Evolutionary conservation across 2,888 invertebrate species (phyloP).

Genomic region (Hypolimnas misippus): DNA sequence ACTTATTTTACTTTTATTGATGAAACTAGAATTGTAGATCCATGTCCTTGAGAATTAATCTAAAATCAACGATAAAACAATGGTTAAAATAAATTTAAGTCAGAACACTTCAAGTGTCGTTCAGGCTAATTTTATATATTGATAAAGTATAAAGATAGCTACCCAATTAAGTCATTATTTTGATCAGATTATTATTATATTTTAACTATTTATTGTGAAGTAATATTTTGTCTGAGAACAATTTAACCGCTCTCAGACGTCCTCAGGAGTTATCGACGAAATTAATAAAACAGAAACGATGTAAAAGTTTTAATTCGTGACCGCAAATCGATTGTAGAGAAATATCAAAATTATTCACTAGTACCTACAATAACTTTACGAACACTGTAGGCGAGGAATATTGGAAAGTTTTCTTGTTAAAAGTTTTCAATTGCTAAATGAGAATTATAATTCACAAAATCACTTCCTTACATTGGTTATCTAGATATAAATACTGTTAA

Average conservation of each 20-base stretch:
- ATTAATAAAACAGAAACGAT: slow-evolving; percentile 39
- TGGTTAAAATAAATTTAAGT: no score
- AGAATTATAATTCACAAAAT: slow-evolving; percentile 80
- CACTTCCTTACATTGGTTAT: slow-evolving; percentile 56
- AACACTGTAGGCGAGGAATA: slow-evolving; percentile 75
- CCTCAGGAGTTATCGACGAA: slow-evolving; percentile 32
- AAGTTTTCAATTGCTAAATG: slow-evolving; percentile 80
- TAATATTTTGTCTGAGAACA: slow-evolving; percentile 17
- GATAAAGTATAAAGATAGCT: neutral
- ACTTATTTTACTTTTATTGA: neutral
- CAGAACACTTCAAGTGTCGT: no score
- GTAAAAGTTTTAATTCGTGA: slow-evolving; percentile 43
- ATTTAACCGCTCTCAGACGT: slow-evolving; percentile 33
- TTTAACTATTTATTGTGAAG: neutral
- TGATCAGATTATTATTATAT: neutral
- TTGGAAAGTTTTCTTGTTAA: slow-evolving; percentile 82
- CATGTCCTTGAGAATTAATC: no score
- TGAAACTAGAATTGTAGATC: no score
- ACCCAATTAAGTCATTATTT: neutral
- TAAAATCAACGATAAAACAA: no score
- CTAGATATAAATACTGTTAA: slow-evolving; percentile 27
- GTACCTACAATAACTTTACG: slow-evolving; percentile 69
- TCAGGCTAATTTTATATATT: no score
- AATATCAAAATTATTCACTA: slow-evolving; percentile 73
- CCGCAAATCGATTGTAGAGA: slow-evolving; percentile 54